Conservation (phyloP, 2,888 invertebrate genomes). For the Diaperis boleti region DNA sequence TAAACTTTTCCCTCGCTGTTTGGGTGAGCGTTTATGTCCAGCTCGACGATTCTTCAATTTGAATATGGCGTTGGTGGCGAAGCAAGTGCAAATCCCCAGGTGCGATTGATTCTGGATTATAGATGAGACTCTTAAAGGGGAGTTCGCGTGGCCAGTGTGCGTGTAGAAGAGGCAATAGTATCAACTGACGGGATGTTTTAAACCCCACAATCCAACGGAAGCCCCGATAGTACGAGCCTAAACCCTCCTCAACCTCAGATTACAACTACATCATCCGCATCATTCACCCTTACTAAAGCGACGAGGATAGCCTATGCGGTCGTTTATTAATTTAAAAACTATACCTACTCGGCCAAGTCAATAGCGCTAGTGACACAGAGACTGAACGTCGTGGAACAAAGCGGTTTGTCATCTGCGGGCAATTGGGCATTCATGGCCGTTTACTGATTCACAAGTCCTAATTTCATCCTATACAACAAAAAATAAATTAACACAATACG, state of each 20-base stretch:
- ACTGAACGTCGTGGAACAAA: background rate
- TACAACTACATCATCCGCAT: slow-evolving; percentile 41
- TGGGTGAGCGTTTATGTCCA: slow-evolving; percentile 20
- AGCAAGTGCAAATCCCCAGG: slow-evolving; percentile 32
- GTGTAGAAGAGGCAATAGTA: slow-evolving; percentile 48
- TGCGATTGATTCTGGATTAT: slow-evolving; percentile 41
- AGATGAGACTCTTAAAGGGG: slow-evolving; percentile 29
- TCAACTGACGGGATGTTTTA: slow-evolving; percentile 52
- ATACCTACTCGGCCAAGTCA: background rate
- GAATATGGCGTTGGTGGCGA: slow-evolving; percentile 21
- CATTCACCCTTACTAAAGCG: slow-evolving; percentile 31
- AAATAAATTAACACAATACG: too few relatives aligned
- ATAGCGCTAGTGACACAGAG: slow-evolving; percentile 1
- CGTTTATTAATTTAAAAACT: slow-evolving; percentile 23
- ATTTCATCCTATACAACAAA: too few relatives aligned
- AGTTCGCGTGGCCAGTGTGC: slow-evolving; percentile 43
- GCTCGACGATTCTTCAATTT: slow-evolving; percentile 16
- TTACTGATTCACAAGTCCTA: too few relatives aligned
- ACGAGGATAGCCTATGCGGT: slow-evolving; percentile 21
- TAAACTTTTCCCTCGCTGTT: slow-evolving; percentile 24
- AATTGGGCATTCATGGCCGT: too few relatives aligned
- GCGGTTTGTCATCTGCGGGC: too few relatives aligned
- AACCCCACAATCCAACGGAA: slow-evolving; percentile 52
- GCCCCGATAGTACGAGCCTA: slow-evolving; percentile 49
- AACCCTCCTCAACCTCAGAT: slow-evolving; percentile 49